A percentile compares a stretch with the other conserved stretches of the same genome.
Conservation (phyloP, 2,888 invertebrate species). For the Trissolcus japonicus region DNA sequence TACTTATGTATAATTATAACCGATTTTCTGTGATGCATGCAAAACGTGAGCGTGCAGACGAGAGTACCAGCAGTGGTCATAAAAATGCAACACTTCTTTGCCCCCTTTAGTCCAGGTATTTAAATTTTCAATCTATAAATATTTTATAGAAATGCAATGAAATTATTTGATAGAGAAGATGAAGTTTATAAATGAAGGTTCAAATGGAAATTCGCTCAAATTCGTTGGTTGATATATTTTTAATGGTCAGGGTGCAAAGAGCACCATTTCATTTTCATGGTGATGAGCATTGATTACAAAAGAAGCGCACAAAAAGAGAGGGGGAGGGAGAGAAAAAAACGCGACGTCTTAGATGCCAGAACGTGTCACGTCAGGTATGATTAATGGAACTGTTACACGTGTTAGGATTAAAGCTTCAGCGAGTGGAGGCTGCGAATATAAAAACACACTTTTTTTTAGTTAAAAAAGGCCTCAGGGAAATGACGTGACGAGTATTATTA, state of each 20-base stretch:
- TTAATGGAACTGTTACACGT: constrained; percentile 53
- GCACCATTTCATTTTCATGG: constrained; percentile 50
- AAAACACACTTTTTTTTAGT: too few relatives aligned
- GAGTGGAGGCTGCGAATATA: neutral
- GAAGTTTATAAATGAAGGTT: neutral
- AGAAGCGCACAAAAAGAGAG: constrained; percentile 21
- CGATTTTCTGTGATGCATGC: constrained; percentile 42
- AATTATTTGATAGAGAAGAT: neutral
- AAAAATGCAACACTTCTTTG: constrained; percentile 2
- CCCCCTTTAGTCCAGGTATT: neutral
- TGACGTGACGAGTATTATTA: neutral
- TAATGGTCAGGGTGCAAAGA: constrained; percentile 35
- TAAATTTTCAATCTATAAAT: neutral
- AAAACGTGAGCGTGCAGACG: constrained; percentile 15
- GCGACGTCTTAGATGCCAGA: constrained; percentile 39
- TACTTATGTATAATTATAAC: constrained; percentile 42
- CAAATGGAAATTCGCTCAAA: constrained; percentile 2
- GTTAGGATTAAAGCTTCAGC: constrained; percentile 33
- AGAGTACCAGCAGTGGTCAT: neutral
- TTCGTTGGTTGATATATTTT: constrained; percentile 44
- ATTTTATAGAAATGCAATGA: neutral
- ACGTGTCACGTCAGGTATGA: constrained; percentile 48
- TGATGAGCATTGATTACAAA: constrained; percentile 52
- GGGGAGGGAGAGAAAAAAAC: neutral
- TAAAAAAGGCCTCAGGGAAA: too few relatives aligned